phyloP scores from a whole-genome alignment of 2,113 vertebrate species.

The Phalacrocorax carbo region DNA sequence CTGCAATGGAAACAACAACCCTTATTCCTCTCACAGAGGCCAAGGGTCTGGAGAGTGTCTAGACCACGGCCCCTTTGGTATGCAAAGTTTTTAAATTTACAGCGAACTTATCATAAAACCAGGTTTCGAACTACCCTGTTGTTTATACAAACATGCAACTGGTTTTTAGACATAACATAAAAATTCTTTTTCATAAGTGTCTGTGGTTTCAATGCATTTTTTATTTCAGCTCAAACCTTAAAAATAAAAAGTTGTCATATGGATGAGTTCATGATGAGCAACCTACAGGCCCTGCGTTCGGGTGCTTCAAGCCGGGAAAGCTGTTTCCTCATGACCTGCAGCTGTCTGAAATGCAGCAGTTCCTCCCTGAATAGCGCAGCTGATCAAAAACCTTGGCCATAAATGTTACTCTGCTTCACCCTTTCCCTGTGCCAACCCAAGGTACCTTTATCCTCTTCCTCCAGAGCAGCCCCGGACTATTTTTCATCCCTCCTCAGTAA shows the following conservation, averaged over 20 bases:
- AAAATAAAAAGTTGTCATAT: neutral
- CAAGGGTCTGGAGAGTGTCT: neutral
- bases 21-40: neutral
- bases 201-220: neutral
- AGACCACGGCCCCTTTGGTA: neutral
- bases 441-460: neutral
- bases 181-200: neutral
- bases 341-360: neutral
- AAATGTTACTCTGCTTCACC: rapidly evolving
- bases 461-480: neutral
- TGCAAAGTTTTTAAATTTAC: neutral
- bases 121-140: neutral
- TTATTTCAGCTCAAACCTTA: neutral
- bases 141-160: neutral
- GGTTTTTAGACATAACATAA: neutral
- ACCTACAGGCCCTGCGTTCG: rapidly evolving
- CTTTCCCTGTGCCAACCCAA: neutral
- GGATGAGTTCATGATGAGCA: neutral
- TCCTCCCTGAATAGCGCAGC: neutral
- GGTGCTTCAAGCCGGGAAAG: neutral
- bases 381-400: neutral
- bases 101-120: neutral
- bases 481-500: neutral
- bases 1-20: neutral
- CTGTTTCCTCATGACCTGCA: neutral